Conservation (phyloP, 2,888 invertebrate genomes). For the Magallana nippona region DNA sequence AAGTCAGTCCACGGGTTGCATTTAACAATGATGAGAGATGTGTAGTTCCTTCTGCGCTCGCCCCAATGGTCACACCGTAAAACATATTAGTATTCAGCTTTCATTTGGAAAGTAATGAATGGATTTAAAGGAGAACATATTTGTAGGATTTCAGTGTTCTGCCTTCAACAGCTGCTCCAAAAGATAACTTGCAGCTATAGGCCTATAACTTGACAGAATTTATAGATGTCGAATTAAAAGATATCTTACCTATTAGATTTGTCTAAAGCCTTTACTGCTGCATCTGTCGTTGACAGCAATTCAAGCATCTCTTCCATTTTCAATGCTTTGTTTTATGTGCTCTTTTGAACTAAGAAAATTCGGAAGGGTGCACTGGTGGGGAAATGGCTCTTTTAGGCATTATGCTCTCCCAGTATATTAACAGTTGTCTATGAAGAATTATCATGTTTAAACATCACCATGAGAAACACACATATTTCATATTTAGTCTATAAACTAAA, state of each 20-base stretch:
- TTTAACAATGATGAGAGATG: too few species aligned
- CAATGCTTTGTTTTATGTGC: neutral
- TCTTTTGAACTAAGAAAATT: neutral
- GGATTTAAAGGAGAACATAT: too few species aligned
- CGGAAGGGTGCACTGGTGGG: neutral
- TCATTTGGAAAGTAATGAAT: too few species aligned
- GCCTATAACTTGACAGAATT: too few species aligned
- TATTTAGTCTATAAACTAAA: neutral
- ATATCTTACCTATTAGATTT: constrained; percentile 57
- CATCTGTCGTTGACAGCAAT: constrained; percentile 69
- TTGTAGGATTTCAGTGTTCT: too few species aligned
- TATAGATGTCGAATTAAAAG: neutral
- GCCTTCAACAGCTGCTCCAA: too few species aligned
- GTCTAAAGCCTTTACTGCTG: constrained; percentile 70
- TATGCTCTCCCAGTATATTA: neutral
- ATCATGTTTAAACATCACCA: neutral
- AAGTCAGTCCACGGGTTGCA: too few species aligned
- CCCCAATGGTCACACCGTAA: too few species aligned
- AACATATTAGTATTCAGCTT: too few species aligned
- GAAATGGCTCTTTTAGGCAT: neutral
- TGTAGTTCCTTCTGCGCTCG: too few species aligned
- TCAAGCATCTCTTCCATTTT: constrained; percentile 62
- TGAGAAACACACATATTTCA: neutral
- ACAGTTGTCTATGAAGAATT: neutral
- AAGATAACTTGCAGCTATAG: too few species aligned